phyloP scores from a whole-genome alignment of 1,140 invertebrate species.

The Manduca sexta region DNA sequence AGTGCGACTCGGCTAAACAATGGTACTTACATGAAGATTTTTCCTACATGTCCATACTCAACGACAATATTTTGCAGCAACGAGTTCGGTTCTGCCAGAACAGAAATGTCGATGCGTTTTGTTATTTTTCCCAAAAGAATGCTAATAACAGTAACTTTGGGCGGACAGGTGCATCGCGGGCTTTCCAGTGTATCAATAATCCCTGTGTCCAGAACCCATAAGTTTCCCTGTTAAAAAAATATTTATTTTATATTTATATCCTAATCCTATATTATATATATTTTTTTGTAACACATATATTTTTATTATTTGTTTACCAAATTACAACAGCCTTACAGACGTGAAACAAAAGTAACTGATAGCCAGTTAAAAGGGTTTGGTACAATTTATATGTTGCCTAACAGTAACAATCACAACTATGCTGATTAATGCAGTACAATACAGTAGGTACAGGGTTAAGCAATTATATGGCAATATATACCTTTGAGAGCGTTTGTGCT shows the following conservation, averaged over 20 bases:
- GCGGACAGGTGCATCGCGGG: constrained; percentile 76
- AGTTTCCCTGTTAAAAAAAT: constrained; percentile 63
- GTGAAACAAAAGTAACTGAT: too few relatives aligned
- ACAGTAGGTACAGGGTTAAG: constrained; percentile 2
- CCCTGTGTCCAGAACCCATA: constrained; percentile 81
- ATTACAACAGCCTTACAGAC: too few relatives aligned
- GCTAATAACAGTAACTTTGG: constrained; percentile 79
- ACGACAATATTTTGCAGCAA: constrained; percentile 78
- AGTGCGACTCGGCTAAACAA: too few relatives aligned
- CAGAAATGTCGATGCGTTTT: constrained; percentile 75
- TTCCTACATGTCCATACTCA: constrained; percentile 71
- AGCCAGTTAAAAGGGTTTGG: too few relatives aligned
- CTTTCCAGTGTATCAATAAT: constrained; percentile 78
- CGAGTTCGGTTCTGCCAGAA: constrained; percentile 69
- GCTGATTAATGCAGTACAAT: not conserved
- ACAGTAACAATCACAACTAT: not conserved
- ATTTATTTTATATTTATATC: too few relatives aligned
- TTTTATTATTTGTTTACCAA: too few relatives aligned
- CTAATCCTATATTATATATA: too few relatives aligned
- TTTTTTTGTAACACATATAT: too few relatives aligned
- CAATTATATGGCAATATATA: constrained; percentile 6
- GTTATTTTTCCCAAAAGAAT: constrained; percentile 75
- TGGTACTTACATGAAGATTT: constrained; percentile 59
- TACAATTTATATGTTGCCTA: not conserved
- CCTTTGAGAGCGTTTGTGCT: constrained; percentile 1